Percentiles rank a stretch among this genome's conserved stretches.
phyloP scores from a whole-genome alignment of 2,797 vertebrate species.

The Sebastes umbrosus region DNA sequence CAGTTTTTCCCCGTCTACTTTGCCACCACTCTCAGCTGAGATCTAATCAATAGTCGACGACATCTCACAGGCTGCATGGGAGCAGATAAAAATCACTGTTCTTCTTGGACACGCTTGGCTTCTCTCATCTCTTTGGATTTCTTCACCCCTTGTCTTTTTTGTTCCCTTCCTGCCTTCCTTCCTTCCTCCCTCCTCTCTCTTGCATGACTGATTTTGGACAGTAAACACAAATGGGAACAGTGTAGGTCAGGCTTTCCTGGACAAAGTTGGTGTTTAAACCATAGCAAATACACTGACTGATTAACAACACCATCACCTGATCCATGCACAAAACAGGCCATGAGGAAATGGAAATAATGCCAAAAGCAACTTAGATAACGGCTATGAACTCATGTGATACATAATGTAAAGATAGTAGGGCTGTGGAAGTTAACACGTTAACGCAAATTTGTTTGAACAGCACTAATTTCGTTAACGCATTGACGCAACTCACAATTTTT shows the following conservation, averaged over 20 bases:
- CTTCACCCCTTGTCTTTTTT: neutral
- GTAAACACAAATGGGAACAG: slow-evolving; percentile 27
- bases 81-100: slow-evolving; percentile 52
- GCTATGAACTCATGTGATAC: neutral
- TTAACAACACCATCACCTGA: slow-evolving; percentile 31
- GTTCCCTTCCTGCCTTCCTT: slow-evolving; percentile 26
- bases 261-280: slow-evolving; percentile 17
- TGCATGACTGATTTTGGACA: slow-evolving; percentile 55
- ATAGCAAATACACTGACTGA: slow-evolving; percentile 10
- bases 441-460: too few relatives aligned
- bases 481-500: too few relatives aligned
- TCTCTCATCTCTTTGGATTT: slow-evolving; percentile 43
- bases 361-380: neutral
- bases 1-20: slow-evolving; percentile 3
- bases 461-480: too few relatives aligned
- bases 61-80: slow-evolving; percentile 30
- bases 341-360: neutral
- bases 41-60: slow-evolving; percentile 43
- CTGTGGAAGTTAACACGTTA: too few relatives aligned
- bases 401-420: neutral
- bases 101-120: slow-evolving; percentile 51
- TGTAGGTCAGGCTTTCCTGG: neutral
- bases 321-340: neutral
- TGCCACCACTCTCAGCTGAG: slow-evolving; percentile 9
- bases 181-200: neutral